Base-by-base conservation (phyloP, 1,140 invertebrate genomes). In the Aphelinus atriplicis region DNA sequence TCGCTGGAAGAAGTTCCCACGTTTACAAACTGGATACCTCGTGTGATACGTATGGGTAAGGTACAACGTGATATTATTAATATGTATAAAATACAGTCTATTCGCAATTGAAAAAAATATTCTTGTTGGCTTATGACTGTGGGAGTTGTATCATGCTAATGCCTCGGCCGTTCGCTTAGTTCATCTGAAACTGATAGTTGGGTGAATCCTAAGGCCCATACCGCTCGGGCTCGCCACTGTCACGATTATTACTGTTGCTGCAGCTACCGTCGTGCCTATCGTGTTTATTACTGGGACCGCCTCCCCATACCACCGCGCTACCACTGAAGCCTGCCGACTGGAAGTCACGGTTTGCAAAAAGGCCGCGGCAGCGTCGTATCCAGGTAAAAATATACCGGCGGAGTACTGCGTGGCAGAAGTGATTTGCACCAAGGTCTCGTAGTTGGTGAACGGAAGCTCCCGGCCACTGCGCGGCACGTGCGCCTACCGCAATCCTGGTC, bases 391-490 rank as follows among this genome's bases (percentile, higher is more conserved):
- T 3, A 62, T 42, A 7, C 60, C 43, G 26, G 26, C 26, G 26
- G 26, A 26, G 26, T 26, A 7, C 60, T 42, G 42, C 26, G 7
- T 42, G 60, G n/a, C 60, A 42, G 26, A 42, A 42, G 60, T 42
- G 9, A 47, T 62, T 67, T 74, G 72, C 26, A 76, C 75, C 46
- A 76, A 53, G 46, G 60, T 58, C 57, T 76, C 75, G 70, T 76
- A 76, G 58, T 76, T 76, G 56, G 75, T 76, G 56, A 71, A 76
- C 55, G 68, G 75, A 67, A 76, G 75, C 69, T 76, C 69, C 43
- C 72, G 75, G n/a, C 69, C 75, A 46, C 64, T 71, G 55, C 48
- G 72, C 1, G 75, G 68, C 5, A 76, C 69, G 51, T 66, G 50
- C 6, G 69, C 64, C 43, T 72, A 47, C 42, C 56, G 69, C 4